phyloP scores from a whole-genome alignment of 2,797 vertebrate species.

The Gymnocypris eckloni region DNA sequence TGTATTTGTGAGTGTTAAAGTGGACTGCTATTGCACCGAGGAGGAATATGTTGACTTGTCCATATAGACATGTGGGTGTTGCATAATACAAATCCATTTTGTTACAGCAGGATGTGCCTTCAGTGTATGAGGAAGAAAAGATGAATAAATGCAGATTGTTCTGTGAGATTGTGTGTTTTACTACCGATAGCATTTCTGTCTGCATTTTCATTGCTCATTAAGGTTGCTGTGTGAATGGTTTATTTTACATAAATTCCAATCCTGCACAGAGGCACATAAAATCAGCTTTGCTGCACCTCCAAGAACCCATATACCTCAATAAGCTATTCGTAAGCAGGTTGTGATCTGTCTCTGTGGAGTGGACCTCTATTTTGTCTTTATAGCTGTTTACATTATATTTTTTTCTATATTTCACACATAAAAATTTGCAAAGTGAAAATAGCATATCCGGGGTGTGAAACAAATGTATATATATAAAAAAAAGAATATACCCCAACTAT shows the following conservation, averaged over 20 bases:
- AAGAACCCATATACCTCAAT: not conserved
- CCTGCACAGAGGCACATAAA: not conserved
- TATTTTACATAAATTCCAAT: not conserved
- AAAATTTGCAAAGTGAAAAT: not conserved
- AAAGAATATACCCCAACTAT: no score
- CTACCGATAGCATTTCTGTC: constrained; percentile 6
- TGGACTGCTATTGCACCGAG: constrained; percentile 16
- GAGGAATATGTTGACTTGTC: constrained; percentile 6
- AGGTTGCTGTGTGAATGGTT: constrained; percentile 13
- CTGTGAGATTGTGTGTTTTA: not conserved
- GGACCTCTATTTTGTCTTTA: not conserved
- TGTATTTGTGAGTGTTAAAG: not conserved
- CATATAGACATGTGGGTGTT: constrained; percentile 18
- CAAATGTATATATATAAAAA: not conserved
- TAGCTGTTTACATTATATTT: not conserved
- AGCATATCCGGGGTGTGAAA: not conserved
- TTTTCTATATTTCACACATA: not conserved
- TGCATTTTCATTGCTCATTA: not conserved
- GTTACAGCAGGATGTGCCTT: not conserved
- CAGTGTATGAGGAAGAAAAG: not conserved
- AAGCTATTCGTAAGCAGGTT: not conserved
- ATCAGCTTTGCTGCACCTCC: not conserved
- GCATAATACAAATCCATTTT: constrained; percentile 29
- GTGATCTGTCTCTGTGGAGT: not conserved
- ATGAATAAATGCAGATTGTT: constrained; percentile 11